A percentile compares a stretch with the other conserved stretches of the same genome.
phyloP scores from a whole-genome alignment of 2,113 vertebrate species.

The Tragelaphus buxtoni region DNA sequence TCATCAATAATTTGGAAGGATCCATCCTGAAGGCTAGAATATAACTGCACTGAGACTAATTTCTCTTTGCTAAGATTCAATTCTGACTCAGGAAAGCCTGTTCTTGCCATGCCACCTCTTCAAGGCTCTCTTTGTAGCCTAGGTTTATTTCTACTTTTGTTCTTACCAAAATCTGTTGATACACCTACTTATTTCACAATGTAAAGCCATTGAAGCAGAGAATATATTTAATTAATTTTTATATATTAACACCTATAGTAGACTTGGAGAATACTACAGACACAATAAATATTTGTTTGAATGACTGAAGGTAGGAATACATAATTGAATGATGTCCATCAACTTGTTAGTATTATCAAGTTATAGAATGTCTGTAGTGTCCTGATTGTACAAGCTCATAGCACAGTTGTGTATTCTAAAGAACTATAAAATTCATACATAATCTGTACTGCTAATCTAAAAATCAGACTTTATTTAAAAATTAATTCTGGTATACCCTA shows the following conservation, averaged over 20 bases:
- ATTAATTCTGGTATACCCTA: background rate
- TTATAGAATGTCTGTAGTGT: background rate
- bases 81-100: background rate
- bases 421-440: background rate
- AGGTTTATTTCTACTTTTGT: background rate
- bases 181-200: background rate
- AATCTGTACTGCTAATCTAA: background rate
- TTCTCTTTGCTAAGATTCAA: background rate
- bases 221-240: slow-evolving; percentile 21
- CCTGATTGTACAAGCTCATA: background rate
- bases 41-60: background rate
- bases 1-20: background rate
- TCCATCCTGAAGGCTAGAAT: background rate
- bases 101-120: background rate
- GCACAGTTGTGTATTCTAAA: background rate
- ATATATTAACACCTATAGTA: background rate
- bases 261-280: background rate
- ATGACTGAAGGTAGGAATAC: background rate
- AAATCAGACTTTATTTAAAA: slow-evolving; percentile 30
- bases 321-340: background rate
- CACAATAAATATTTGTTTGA: background rate
- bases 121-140: background rate
- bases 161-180: background rate
- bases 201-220: background rate
- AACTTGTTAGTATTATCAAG: background rate